These are phyloP conservation scores for Chrysemys picta DNA, from an alignment of 2,113 vertebrate genomes.

Conservation along the genomic window DNA sequence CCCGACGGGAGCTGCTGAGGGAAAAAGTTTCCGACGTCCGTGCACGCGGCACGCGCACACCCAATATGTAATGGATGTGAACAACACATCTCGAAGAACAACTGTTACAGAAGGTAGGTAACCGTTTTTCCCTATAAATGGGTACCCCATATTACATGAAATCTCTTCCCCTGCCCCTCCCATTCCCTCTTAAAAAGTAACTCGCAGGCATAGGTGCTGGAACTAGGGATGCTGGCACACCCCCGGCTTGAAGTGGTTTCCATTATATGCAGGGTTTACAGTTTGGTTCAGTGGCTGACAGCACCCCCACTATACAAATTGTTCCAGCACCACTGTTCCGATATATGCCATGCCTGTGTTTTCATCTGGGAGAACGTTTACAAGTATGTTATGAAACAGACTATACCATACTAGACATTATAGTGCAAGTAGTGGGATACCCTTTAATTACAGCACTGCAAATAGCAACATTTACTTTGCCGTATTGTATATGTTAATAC, in stretches of 20 bases:
- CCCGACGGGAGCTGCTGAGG: too few relatives aligned
- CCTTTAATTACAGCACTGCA: background rate
- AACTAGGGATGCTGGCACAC: too few relatives aligned
- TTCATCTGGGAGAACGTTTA: background rate
- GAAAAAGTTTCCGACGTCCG: too few relatives aligned
- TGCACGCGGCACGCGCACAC: too few relatives aligned
- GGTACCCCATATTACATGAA: background rate
- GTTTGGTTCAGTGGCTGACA: too few relatives aligned
- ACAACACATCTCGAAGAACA: too few relatives aligned
- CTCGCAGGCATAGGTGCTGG: too few relatives aligned
- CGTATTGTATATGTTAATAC: background rate
- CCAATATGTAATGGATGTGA: too few relatives aligned
- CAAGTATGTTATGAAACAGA: background rate
- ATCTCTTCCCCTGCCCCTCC: background rate
- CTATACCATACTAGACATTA: accelerated
- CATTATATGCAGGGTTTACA: too few relatives aligned
- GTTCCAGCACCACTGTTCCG: background rate
- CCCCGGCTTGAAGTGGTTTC: too few relatives aligned
- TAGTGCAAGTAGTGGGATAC: background rate
- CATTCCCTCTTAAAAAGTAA: background rate
- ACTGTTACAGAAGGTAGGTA: too few relatives aligned
- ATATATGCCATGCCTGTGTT: background rate
- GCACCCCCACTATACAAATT: background rate
- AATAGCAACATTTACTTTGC: background rate
- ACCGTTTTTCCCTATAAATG: background rate